phyloP scores from a whole-genome alignment of 2,888 invertebrate genomes.

The Galeruca laticollis region DNA sequence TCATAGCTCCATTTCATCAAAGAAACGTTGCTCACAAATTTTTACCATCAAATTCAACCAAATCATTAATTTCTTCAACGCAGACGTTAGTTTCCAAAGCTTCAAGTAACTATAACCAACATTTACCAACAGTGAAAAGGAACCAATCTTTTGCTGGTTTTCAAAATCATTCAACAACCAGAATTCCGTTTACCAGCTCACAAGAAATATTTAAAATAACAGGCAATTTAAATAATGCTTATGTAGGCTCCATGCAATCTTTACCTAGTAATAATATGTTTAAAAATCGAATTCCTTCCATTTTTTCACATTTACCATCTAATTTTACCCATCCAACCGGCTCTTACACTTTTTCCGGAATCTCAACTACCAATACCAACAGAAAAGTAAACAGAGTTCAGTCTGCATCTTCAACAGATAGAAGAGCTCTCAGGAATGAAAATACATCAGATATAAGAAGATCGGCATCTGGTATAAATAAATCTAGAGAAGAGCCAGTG shows the following conservation, averaged over 20 bases:
- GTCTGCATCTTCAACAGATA: constrained; percentile 24
- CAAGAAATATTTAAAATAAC: constrained; percentile 39
- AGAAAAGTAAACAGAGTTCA: constrained; percentile 9
- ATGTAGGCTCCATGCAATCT: constrained; percentile 37
- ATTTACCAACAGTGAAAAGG: constrained; percentile 55
- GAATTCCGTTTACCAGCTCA: constrained; percentile 33
- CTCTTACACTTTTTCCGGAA: constrained; percentile 45
- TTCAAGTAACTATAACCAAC: constrained; percentile 13
- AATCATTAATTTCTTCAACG: constrained; percentile 46
- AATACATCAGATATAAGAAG: constrained; percentile 57
- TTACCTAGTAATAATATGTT: constrained; percentile 3
- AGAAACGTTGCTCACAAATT: constrained; percentile 51
- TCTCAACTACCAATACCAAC: constrained; percentile 13
- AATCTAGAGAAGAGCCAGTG: constrained; percentile 17
- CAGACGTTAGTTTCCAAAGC: constrained; percentile 25
- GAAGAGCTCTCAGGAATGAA: constrained; percentile 59
- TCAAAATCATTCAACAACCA: constrained; percentile 46
- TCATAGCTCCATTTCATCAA: constrained; percentile 71
- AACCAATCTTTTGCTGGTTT: constrained; percentile 66
- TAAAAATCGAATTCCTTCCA: constrained; percentile 44
- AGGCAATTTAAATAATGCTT: constrained; percentile 43
- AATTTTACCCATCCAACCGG: constrained; percentile 45
- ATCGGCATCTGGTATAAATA: constrained; percentile 59
- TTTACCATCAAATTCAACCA: constrained; percentile 51
- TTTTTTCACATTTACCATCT: constrained; percentile 51